Evolutionary conservation across 2,797 vertebrate species (phyloP).

Genomic region (Halcyon chelicuti): DNA sequence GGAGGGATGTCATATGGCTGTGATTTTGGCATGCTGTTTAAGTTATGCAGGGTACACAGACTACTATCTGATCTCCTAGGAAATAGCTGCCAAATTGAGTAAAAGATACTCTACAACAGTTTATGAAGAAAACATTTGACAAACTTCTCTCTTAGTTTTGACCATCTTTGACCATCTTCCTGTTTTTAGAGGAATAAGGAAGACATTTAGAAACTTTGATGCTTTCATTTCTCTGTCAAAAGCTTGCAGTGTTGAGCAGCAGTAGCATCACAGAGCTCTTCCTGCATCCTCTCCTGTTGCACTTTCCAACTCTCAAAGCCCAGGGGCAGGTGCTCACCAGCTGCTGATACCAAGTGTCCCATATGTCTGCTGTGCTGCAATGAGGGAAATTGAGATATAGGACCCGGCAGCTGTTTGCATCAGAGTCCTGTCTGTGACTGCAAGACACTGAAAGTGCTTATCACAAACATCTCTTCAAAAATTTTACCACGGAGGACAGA

Average conservation of each 20-base stretch:
- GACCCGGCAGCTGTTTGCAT: background rate
- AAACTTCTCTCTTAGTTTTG: background rate
- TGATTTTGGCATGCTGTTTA: background rate
- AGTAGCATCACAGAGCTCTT: background rate
- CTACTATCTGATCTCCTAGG: background rate
- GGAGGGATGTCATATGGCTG: background rate
- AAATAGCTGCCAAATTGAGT: background rate
- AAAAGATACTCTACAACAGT: background rate
- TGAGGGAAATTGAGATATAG: background rate
- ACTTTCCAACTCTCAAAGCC: background rate
- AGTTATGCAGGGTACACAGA: background rate
- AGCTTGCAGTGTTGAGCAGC: background rate
- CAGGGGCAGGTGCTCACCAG: background rate
- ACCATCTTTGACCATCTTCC: background rate
- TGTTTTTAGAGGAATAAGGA: background rate
- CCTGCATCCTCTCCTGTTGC: background rate
- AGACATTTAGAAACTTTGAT: background rate
- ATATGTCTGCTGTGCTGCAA: background rate
- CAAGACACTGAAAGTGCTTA: background rate
- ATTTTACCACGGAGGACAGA: accelerated
- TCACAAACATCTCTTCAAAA: background rate
- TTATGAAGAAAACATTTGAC: background rate
- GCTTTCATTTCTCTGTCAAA: background rate
- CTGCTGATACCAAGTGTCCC: background rate
- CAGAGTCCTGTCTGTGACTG: background rate